Conservation (phyloP, 2,888 invertebrate genomes). For the Creontiades dilutus region DNA sequence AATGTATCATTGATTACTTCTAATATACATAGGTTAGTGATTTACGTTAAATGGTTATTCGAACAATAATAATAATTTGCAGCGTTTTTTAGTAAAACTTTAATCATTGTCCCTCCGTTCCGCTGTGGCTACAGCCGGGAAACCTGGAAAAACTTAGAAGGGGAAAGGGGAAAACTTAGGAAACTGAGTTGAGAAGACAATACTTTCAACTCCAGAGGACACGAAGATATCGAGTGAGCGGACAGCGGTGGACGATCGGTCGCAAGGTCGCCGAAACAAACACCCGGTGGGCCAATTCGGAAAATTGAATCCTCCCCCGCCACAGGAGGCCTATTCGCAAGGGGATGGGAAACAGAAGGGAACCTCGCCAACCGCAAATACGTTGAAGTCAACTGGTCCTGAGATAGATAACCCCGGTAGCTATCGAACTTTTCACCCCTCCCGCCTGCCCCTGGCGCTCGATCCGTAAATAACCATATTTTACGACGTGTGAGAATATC, state of each 20-base stretch:
- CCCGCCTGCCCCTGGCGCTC: neutral
- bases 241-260: conserved; percentile 43
- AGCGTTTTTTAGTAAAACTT: too few species aligned
- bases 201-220: conserved; percentile 1
- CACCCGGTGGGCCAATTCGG: conserved; percentile 69
- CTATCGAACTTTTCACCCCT: neutral
- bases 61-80: too few species aligned
- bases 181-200: neutral
- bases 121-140: too few species aligned
- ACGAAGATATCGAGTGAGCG: conserved; percentile 2
- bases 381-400: conserved; percentile 61
- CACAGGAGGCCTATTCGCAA: conserved; percentile 8
- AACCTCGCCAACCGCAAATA: conserved; percentile 44
- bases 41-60: too few species aligned
- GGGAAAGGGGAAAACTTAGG: neutral
- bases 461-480: conserved; percentile 39
- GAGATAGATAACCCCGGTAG: conserved; percentile 60
- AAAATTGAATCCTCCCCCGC: conserved; percentile 65
- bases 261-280: conserved; percentile 68
- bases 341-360: conserved; percentile 49
- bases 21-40: too few species aligned
- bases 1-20: too few species aligned
- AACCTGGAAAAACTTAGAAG: neutral
- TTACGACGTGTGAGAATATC: conserved; percentile 32
- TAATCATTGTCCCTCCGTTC: too few species aligned